A percentile compares a stretch with the other conserved stretches of the same genome.
These are phyloP conservation scores for Oxyruncus cristatus DNA, from an alignment of 2,113 vertebrate species.

Conservation along the genomic window DNA sequence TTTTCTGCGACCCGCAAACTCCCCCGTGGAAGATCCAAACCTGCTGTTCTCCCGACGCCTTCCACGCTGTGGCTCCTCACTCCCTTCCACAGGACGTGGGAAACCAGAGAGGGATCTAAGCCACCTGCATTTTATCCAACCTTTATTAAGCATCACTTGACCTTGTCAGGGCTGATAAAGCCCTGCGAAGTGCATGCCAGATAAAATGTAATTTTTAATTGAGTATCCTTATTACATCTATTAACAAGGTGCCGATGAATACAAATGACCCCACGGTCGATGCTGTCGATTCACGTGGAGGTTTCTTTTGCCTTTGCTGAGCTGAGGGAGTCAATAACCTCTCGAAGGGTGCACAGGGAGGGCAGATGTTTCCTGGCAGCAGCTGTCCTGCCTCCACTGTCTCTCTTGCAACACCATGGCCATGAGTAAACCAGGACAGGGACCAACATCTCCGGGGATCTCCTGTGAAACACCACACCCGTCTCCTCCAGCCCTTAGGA, in stretches of 20 bases:
- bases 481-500: neutral
- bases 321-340: conserved; percentile 10
- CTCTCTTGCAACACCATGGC: accelerated
- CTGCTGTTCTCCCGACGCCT: neutral
- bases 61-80: accelerated
- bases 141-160: conserved; percentile 50
- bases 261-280: conserved; percentile 27
- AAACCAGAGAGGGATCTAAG: neutral
- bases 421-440: neutral
- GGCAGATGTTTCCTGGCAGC: neutral
- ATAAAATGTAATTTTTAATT: conserved; percentile 50
- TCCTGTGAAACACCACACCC: neutral
- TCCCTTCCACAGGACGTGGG: neutral
- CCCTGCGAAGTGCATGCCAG: neutral
- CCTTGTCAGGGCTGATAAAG: conserved; percentile 42
- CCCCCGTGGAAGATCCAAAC: neutral
- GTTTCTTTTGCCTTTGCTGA: neutral
- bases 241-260: conserved; percentile 40
- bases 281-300: neutral
- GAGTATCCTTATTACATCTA: conserved; percentile 30
- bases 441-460: neutral
- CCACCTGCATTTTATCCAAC: neutral
- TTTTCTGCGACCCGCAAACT: neutral
- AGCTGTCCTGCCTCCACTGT: neutral
- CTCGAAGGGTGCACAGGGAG: neutral